Base-by-base conservation (phyloP, 2,113 vertebrate species). In the Pterophyllum scalare region DNA sequence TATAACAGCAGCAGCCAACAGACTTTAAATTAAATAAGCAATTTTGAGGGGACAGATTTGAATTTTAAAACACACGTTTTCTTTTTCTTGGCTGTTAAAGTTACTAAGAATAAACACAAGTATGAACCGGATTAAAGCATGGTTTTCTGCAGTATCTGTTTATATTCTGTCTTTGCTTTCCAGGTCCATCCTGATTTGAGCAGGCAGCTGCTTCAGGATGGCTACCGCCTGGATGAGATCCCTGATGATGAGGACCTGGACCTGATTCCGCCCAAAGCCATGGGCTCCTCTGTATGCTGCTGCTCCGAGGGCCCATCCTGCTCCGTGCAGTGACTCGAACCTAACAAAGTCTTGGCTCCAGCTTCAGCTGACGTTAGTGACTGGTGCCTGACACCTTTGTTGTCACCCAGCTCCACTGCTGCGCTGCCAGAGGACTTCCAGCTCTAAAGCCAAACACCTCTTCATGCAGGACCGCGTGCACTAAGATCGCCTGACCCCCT, bases 191-290 rank as follows among this genome's bases (percentile, higher is more conserved):
- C 98, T 82, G 98, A 99, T 85, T 89, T 99, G 84, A 99, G 95
- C 92, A 94, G 91, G 65, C 98, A 99, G 95, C 95, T 99, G 81
- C 95, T 99, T 78, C 96, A 97, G 90, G 98, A 99, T 0, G 98
- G 98, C 1, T 99, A 99, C 89, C 97, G 96, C 56, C 95, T 99
- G 1, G 98, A 99, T 0, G 98, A 99, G 92, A 97, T 99, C 77
- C 98, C 98, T 0, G 98, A 99, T 1, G 98, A 99, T 0, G 98
- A 99, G 89, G 98, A 98, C 86, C 94, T 99, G 86, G 98, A 99
- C 93, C 97, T 99, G 84, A 99, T 99, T 74, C 98, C 98, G 0
- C 98, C 98, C 0, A 99, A 99, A 94, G 96, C 97, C 2, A 49
- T 97, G 46, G 75, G 96, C 10, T 96, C 97, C 7, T 96, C 97